Evolutionary conservation across 2,113 vertebrate genomes (phyloP).

Genomic region (Dasypus novemcinctus): DNA sequence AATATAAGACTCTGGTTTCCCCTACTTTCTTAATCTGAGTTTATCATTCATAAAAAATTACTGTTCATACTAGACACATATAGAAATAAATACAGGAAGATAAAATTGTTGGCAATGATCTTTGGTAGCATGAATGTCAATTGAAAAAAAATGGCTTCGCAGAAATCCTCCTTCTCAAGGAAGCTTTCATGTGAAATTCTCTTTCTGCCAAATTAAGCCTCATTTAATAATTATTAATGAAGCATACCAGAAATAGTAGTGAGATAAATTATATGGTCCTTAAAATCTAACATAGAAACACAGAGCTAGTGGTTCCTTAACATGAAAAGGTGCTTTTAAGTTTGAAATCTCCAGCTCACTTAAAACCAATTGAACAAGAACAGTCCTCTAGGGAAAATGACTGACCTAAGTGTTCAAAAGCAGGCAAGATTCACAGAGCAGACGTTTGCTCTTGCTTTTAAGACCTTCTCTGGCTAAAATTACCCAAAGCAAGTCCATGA

Average conservation of each 20-base stretch:
- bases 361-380: not conserved
- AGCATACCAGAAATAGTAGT: not conserved
- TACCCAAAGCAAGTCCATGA: not conserved
- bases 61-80: not conserved
- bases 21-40: not conserved
- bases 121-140: not conserved
- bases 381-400: not conserved
- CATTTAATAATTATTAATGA: not conserved
- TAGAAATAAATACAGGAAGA: not conserved
- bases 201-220: constrained; percentile 5
- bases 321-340: not conserved
- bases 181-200: not conserved
- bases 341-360: not conserved
- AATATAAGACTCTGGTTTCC: not conserved
- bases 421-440: not conserved
- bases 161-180: not conserved
- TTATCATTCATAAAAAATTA: constrained; percentile 33
- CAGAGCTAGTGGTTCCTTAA: not conserved
- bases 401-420: constrained; percentile 5
- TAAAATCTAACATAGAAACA: not conserved
- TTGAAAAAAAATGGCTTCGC: not conserved
- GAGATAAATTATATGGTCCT: not conserved
- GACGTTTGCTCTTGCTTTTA: constrained; percentile 7
- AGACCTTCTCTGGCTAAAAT: not conserved
- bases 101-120: not conserved